These are phyloP conservation scores for Acropora tenuis DNA, from an alignment of 64 coral and sea anemone species.

Conservation along the genomic window DNA sequence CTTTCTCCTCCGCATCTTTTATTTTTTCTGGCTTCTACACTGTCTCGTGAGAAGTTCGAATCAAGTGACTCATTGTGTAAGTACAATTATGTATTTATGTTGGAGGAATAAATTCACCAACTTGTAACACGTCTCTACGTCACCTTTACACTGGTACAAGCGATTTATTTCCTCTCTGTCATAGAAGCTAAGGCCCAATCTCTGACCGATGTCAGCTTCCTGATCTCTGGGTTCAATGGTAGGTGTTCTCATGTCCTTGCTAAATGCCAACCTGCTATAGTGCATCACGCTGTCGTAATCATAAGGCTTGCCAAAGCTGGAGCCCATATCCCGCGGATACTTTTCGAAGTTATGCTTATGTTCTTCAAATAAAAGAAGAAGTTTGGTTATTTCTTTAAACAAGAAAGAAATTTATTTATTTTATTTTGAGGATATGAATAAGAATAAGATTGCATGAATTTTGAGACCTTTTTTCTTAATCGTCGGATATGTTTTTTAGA, in stretches of 20 bases:
- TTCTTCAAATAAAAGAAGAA: slow-evolving; percentile 2
- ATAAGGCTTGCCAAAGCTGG: slow-evolving; percentile 62
- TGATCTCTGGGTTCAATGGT: slow-evolving; percentile 42
- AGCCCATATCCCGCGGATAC: slow-evolving; percentile 34
- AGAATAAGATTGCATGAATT: no score
- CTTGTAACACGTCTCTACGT: not conserved
- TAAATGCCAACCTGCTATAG: slow-evolving; percentile 47
- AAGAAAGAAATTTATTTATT: no score
- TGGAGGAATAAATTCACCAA: not conserved
- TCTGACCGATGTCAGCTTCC: slow-evolving; percentile 35
- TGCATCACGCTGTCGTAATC: slow-evolving; percentile 73
- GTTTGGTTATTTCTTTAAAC: no score
- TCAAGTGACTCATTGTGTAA: no score
- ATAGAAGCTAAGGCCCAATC: slow-evolving; percentile 37
- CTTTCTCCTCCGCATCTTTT: no score
- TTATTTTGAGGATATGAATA: no score
- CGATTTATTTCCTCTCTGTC: slow-evolving; percentile 62
- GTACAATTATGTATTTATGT: no score
- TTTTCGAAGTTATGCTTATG: slow-evolving; percentile 53
- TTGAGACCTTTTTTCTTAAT: no score
- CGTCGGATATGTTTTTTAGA: no score
- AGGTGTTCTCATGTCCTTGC: not conserved
- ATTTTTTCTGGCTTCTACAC: no score
- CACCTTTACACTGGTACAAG: slow-evolving; percentile 53
- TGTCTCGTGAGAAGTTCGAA: no score